Conservation (phyloP, 1,140 invertebrate species). For the Oppia nitens region DNA sequence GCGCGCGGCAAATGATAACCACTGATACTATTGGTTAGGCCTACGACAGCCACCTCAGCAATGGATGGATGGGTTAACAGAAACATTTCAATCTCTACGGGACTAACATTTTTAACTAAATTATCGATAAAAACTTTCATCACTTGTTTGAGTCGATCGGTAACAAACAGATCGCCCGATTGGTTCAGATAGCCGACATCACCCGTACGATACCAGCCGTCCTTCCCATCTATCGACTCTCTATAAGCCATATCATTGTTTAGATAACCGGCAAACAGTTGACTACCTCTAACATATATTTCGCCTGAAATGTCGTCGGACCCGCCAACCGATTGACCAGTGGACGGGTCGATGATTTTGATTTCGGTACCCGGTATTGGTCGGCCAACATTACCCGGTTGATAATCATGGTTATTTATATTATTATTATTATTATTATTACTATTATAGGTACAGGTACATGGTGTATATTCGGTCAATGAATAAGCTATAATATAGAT, state of each 20-base stretch:
- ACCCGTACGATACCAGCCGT: conserved; percentile 92
- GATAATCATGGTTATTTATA: too few relatives aligned
- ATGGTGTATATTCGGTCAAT: too few relatives aligned
- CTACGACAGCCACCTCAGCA: not conserved
- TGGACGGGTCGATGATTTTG: too few relatives aligned
- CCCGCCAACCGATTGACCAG: too few relatives aligned
- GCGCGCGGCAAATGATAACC: conserved; percentile 4
- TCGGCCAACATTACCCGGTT: not conserved
- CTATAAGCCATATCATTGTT: conserved; percentile 75
- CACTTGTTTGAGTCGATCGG: conserved; percentile 34
- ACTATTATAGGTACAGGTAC: too few relatives aligned
- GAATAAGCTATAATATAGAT: too few relatives aligned
- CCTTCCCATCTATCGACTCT: conserved; percentile 62
- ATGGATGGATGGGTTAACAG: not conserved
- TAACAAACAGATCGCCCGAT: conserved; percentile 25
- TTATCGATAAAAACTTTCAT: too few relatives aligned
- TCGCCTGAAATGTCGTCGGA: too few relatives aligned
- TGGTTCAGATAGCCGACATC: conserved; percentile 50
- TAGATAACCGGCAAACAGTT: conserved; percentile 32
- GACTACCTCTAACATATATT: conserved; percentile 27
- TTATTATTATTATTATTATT: too few relatives aligned
- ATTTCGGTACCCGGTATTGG: not conserved
- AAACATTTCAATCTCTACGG: not conserved
- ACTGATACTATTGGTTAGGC: not conserved
- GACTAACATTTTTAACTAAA: not conserved